These are phyloP conservation scores for Tangara arthus DNA, from an alignment of 2,797 vertebrate species.

Conservation along the genomic window DNA sequence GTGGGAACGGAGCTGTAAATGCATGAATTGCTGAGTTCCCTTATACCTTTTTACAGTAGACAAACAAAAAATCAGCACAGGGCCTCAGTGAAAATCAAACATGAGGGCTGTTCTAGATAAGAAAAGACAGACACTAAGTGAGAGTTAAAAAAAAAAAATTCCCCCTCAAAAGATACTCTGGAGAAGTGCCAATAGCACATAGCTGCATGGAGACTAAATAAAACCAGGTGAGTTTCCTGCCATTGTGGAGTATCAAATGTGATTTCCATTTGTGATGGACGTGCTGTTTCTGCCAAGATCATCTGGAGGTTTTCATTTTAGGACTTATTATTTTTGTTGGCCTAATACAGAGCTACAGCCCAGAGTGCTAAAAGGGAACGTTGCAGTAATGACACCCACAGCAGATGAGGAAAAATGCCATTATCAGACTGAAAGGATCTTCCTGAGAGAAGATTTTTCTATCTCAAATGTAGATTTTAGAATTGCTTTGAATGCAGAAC, in stretches of 20 bases:
- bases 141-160: neutral
- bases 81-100: constrained; percentile 26
- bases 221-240: constrained; percentile 68
- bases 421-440: neutral
- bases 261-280: constrained; percentile 62
- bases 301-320: constrained; percentile 44
- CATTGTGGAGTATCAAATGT: constrained; percentile 55
- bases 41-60: neutral
- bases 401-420: neutral
- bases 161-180: neutral
- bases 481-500: neutral
- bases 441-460: neutral
- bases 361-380: neutral
- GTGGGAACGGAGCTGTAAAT: constrained; percentile 48
- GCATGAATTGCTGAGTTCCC: constrained; percentile 11
- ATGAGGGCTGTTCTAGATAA: constrained; percentile 25
- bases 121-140: neutral
- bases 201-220: constrained; percentile 53
- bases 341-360: neutral
- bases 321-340: constrained; percentile 44
- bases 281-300: constrained; percentile 41
- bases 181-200: constrained; percentile 38
- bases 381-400: neutral
- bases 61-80: neutral
- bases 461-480: neutral